Percentiles rank a stretch among this genome's conserved stretches.
These are phyloP conservation scores for Trematomus bernacchii DNA, from an alignment of 2,797 vertebrate genomes.

Conservation along the genomic window DNA sequence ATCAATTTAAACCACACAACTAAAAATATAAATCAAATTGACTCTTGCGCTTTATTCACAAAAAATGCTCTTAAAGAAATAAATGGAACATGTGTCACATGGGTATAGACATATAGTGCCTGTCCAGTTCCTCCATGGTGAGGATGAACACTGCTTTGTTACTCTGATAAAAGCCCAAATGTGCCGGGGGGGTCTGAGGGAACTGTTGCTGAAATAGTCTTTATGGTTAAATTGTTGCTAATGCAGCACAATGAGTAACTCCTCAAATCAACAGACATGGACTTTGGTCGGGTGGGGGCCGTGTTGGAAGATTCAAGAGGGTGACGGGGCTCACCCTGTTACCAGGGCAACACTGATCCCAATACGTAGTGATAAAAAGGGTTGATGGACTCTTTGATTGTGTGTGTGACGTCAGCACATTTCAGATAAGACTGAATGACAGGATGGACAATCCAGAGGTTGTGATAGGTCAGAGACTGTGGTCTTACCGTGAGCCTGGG, in stretches of 20 bases:
- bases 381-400: constrained; percentile 1
- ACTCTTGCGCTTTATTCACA: too few relatives aligned
- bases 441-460: not conserved
- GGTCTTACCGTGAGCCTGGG: constrained; percentile 80
- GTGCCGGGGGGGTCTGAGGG: too few relatives aligned
- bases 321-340: constrained; percentile 11
- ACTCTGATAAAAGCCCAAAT: too few relatives aligned
- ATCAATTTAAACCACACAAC: too few relatives aligned
- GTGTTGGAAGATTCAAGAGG: not conserved
- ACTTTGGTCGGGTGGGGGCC: not conserved
- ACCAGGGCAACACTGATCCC: constrained; percentile 24
- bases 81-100: too few relatives aligned
- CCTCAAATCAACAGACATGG: not conserved
- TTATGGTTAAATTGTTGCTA: not conserved
- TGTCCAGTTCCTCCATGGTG: too few relatives aligned
- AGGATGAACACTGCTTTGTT: too few relatives aligned
- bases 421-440: not conserved
- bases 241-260: not conserved
- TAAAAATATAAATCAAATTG: too few relatives aligned
- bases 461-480: too few relatives aligned
- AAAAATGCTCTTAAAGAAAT: too few relatives aligned
- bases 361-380: constrained; percentile 20
- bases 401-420: not conserved
- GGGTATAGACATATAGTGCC: too few relatives aligned
- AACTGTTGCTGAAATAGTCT: not conserved